These are phyloP conservation scores for Noctua janthe DNA, from an alignment of 2,888 invertebrate species.

Conservation along the genomic window DNA sequence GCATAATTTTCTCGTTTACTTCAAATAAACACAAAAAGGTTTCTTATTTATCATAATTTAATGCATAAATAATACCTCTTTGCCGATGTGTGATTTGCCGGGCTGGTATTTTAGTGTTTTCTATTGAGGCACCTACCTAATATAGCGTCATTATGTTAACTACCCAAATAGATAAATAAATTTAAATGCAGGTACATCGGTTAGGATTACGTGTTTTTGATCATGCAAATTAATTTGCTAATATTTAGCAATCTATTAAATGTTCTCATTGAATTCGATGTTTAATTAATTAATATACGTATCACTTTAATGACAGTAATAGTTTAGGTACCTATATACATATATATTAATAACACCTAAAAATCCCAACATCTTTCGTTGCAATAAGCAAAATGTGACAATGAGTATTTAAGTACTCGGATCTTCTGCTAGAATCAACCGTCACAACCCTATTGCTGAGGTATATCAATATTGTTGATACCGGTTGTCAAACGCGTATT, in stretches of 20 bases:
- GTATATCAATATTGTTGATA: slow-evolving; percentile 2
- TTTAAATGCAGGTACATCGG: not conserved
- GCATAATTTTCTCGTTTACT: slow-evolving; percentile 26
- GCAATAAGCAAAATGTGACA: not conserved
- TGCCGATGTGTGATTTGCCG: not conserved
- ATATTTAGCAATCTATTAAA: not conserved
- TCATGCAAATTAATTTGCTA: not conserved
- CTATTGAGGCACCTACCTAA: not conserved
- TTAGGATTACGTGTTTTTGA: not conserved
- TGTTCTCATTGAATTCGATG: not conserved
- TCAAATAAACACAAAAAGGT: slow-evolving; percentile 7
- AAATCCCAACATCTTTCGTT: not conserved
- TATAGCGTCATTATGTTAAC: not conserved
- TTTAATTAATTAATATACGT: not conserved
- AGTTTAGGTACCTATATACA: not conserved
- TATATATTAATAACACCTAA: not conserved
- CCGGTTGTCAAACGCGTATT: not conserved
- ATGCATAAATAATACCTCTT: not conserved
- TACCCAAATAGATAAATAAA: not conserved
- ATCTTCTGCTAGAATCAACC: not conserved
- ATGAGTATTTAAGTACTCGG: not conserved
- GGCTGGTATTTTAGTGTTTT: not conserved
- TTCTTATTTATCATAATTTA: slow-evolving; percentile 5
- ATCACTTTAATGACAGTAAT: not conserved
- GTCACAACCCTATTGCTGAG: not conserved